Evolutionary conservation across 2,113 vertebrate genomes (phyloP), one percentile per base, ranked within the genome.

Genomic region (Nothobranchius kuhntae): DNA sequence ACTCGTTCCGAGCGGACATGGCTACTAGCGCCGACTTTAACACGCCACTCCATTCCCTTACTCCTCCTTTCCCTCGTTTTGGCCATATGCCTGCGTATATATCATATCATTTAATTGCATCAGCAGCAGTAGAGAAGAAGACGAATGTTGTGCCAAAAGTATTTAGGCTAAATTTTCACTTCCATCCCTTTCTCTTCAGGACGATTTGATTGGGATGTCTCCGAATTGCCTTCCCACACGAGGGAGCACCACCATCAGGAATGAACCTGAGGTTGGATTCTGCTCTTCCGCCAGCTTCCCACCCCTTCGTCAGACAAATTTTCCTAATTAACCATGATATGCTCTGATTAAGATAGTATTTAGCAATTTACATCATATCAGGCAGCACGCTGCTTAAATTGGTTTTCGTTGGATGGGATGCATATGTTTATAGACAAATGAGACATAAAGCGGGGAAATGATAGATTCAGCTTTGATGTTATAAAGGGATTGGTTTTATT

Each of bases 331-430:
- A 78, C 78, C 59, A 70, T 46, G 67, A 87, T 89, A 71, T 73
- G 78, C 65, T 78, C 77, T 87, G 81, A 92, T 90, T 91, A 81
- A 79, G 82, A 84, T 76, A 78, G 77, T 78, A 86, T 88, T 89
- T 83, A 85, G 75, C 87, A 88, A 86, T 89, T 83, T 84, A 70
- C 79, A 78, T 83, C 77, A 66, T 84, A 83, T 82, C 77, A 86
- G 71, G 61, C 76, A n/a, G 77, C 73, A 44, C 21, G 65, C 62
- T 51, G 53, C 77, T 82, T 57, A 83, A 81, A 87, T 78, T 83
- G 78, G 71, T 62, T 80, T 40, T 78, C 78, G 65, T 54, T 75
- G 68, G 74, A 75, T 24, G 17, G 54, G 74, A 82, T 69, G 71
- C 76, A 71, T 75, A 82, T 77, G 68, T 80, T 83, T 83, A 21